These are phyloP conservation scores for Parelbella ahira DNA, from an alignment of 2,888 invertebrate species.

Conservation along the genomic window DNA sequence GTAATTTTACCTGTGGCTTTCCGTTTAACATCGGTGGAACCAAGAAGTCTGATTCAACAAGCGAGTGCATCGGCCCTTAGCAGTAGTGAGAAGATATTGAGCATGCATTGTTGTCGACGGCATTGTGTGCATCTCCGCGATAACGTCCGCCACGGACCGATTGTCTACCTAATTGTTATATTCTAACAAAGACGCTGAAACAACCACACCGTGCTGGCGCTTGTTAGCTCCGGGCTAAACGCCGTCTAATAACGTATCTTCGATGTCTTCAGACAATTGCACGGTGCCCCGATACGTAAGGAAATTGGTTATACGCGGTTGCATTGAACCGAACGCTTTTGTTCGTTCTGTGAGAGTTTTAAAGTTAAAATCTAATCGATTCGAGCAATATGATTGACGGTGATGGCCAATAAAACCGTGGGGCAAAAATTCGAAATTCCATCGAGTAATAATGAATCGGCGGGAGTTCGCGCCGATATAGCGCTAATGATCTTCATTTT, in stretches of 20 bases:
- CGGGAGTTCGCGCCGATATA: constrained; percentile 53
- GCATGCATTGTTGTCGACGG: constrained; percentile 61
- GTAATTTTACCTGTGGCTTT: constrained; percentile 34
- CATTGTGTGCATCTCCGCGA: constrained; percentile 57
- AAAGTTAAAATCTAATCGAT: constrained; percentile 42
- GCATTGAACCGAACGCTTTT: constrained; percentile 50
- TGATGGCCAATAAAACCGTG: constrained; percentile 45
- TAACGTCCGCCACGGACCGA: constrained; percentile 56
- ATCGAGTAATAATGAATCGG: constrained; percentile 61
- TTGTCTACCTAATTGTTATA: constrained; percentile 75
- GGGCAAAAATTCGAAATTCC: constrained; percentile 48
- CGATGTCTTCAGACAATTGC: constrained; percentile 74
- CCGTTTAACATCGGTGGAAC: constrained; percentile 40
- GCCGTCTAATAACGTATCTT: constrained; percentile 73
- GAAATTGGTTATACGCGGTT: constrained; percentile 68
- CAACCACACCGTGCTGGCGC: constrained; percentile 52
- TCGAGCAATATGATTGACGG: constrained; percentile 44
- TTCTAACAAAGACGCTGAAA: constrained; percentile 71
- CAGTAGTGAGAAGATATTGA: constrained; percentile 73
- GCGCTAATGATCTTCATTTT: constrained; percentile 77
- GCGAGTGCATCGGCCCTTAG: constrained; percentile 68
- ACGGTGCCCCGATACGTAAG: constrained; percentile 65
- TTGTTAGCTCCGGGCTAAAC: constrained; percentile 70
- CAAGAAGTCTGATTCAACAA: constrained; percentile 58
- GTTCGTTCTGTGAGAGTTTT: constrained; percentile 38